Conservation (phyloP, 2,113 vertebrate genomes). For the Centropus unirufus region DNA sequence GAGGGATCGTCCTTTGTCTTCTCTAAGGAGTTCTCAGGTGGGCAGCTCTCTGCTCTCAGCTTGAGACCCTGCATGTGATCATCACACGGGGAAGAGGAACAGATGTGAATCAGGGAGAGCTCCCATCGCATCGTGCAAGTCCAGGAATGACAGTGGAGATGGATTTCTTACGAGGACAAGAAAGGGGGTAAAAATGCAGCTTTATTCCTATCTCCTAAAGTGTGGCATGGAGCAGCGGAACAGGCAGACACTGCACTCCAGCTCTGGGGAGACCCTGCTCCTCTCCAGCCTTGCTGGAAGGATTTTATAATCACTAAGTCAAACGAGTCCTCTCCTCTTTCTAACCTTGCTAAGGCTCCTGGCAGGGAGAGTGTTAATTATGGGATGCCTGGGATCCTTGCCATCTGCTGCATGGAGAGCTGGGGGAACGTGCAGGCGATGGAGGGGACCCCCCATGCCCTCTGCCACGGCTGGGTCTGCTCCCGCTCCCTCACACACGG, state of each 20-base stretch:
- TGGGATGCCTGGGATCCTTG: not conserved
- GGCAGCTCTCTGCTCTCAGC: not conserved
- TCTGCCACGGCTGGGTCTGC: not conserved
- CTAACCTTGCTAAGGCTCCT: not conserved
- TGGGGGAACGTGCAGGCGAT: not conserved
- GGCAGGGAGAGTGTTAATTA: not conserved
- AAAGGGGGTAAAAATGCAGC: not conserved
- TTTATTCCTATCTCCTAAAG: not conserved
- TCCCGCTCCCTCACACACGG: not conserved
- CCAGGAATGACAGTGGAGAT: not conserved
- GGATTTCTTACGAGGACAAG: not conserved
- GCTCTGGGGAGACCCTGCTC: fast-evolving
- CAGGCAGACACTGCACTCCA: fast-evolving
- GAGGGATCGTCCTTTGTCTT: not conserved
- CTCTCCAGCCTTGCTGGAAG: fast-evolving
- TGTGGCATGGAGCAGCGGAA: fast-evolving
- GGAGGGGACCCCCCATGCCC: not conserved
- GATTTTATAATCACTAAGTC: fast-evolving
- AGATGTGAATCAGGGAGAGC: not conserved
- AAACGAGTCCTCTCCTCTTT: not conserved
- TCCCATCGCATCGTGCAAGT: not conserved
- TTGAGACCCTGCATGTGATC: not conserved
- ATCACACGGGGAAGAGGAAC: not conserved
- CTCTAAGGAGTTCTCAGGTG: not conserved
- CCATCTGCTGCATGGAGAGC: not conserved